A percentile compares a stretch with the other conserved stretches of the same genome.
Conservation (phyloP, 1,140 invertebrate genomes). For the Contarinia nasturtii region DNA sequence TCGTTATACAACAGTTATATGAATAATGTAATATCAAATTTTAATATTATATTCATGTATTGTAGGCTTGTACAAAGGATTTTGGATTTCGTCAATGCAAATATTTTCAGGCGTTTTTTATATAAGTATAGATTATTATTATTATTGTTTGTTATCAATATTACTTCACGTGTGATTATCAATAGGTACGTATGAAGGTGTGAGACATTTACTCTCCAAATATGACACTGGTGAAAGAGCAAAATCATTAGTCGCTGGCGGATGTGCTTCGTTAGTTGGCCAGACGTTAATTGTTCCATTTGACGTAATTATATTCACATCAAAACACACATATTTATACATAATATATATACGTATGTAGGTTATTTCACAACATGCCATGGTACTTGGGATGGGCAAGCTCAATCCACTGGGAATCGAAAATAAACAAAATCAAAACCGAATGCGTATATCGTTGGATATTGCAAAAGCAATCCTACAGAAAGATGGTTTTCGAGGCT, state of each 20-base stretch:
- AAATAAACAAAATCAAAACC: constrained; percentile 36
- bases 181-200: constrained; percentile 88
- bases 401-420: constrained; percentile 49
- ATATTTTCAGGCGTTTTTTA: constrained; percentile 80
- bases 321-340: too few species aligned
- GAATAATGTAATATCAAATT: too few species aligned
- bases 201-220: constrained; percentile 57
- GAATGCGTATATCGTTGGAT: constrained; percentile 36
- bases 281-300: constrained; percentile 94
- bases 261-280: constrained; percentile 74
- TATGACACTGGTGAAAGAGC: constrained; percentile 27
- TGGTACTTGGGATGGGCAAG: constrained; percentile 61
- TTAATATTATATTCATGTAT: too few species aligned
- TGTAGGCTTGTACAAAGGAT: constrained; percentile 25
- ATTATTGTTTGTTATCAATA: too few species aligned
- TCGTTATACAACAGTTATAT: too few species aligned
- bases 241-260: constrained; percentile 46
- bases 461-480: constrained; percentile 53
- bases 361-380: constrained; percentile 93
- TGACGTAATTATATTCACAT: too few species aligned
- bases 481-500: constrained; percentile 67
- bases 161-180: too few species aligned
- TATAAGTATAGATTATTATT: too few species aligned
- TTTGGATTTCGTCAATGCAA: constrained; percentile 73
- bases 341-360: too few species aligned